Evolutionary conservation across 2,888 invertebrate genomes (phyloP).

Genomic region (Drosophila trichaetosa): DNA sequence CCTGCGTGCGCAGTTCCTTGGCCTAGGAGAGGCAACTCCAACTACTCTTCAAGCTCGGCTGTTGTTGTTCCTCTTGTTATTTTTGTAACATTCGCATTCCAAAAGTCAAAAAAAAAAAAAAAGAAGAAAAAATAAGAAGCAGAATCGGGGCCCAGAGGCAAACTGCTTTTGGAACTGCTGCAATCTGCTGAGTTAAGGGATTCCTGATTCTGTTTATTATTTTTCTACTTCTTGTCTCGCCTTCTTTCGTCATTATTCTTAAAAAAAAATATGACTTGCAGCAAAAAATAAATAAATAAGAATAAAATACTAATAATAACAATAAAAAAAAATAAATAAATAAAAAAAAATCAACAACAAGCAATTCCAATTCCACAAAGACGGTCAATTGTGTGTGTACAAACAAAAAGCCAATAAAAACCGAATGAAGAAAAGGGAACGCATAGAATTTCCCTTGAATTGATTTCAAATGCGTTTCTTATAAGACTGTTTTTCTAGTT

Average conservation of each 20-base stretch:
- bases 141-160: slow-evolving; percentile 18
- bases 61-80: slow-evolving; percentile 25
- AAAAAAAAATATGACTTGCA: slow-evolving; percentile 38
- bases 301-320: slow-evolving; percentile 7
- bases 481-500: slow-evolving; percentile 31
- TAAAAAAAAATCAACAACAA: slow-evolving; percentile 13
- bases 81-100: slow-evolving; percentile 49
- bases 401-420: background rate
- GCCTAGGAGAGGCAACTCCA: slow-evolving; percentile 23
- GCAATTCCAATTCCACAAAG: slow-evolving; percentile 45
- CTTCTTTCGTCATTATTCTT: slow-evolving; percentile 29
- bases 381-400: slow-evolving; percentile 22
- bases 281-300: background rate
- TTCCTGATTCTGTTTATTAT: slow-evolving; percentile 23
- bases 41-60: slow-evolving; percentile 4
- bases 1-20: slow-evolving; percentile 56
- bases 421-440: slow-evolving; percentile 15
- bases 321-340: slow-evolving; percentile 1
- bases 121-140: background rate
- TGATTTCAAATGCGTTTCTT: slow-evolving; percentile 55
- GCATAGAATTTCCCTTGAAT: slow-evolving; percentile 51
- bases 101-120: slow-evolving; percentile 43
- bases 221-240: background rate
- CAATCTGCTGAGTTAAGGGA: slow-evolving; percentile 25
- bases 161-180: slow-evolving; percentile 24